Conservation (phyloP, 1,140 invertebrate genomes). For the Pomacea maculata region DNA sequence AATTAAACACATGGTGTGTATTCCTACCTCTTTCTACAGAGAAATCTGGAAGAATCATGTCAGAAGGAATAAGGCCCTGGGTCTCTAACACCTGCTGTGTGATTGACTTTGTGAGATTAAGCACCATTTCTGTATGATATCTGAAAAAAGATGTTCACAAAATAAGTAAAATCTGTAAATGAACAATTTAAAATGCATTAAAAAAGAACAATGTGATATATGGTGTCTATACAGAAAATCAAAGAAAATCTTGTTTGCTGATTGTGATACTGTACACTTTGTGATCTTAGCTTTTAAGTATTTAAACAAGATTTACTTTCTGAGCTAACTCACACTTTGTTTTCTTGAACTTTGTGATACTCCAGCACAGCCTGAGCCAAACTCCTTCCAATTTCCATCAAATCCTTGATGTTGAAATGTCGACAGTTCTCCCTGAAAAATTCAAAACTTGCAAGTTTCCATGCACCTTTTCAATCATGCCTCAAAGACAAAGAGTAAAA, state of each 20-base stretch:
- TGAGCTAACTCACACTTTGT: slow-evolving; percentile 51
- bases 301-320: background rate
- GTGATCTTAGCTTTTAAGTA: background rate
- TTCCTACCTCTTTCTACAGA: slow-evolving; percentile 7
- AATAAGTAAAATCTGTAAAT: background rate
- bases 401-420: slow-evolving; percentile 63
- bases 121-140: slow-evolving; percentile 50
- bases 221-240: background rate
- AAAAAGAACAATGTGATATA: too few relatives aligned
- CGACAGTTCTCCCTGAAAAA: slow-evolving; percentile 51
- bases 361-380: slow-evolving; percentile 56
- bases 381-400: slow-evolving; percentile 58
- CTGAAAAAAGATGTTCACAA: slow-evolving; percentile 33
- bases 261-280: too few relatives aligned
- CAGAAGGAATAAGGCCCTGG: slow-evolving; percentile 35
- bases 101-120: slow-evolving; percentile 53
- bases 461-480: too few relatives aligned
- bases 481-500: too few relatives aligned
- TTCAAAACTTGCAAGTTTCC: too few relatives aligned
- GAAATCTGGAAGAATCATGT: slow-evolving; percentile 25
- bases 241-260: too few relatives aligned
- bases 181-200: background rate
- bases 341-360: slow-evolving; percentile 52
- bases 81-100: slow-evolving; percentile 58
- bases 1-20: background rate